Conservation (phyloP, 2,888 invertebrate species). For the Latrodectus hesperus region DNA sequence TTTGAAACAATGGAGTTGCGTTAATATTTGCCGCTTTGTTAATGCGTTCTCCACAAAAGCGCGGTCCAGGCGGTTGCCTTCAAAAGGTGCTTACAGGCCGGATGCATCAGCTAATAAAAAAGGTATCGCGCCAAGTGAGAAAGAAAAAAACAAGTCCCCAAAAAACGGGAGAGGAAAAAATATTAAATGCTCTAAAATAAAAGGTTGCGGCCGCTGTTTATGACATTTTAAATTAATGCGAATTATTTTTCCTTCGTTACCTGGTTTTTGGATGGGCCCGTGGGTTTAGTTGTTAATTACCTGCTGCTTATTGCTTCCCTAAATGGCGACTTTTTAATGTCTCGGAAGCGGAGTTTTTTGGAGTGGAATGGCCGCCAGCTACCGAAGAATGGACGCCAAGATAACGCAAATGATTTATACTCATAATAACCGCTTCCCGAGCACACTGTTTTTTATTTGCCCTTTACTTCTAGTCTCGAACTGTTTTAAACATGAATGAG, state of each 20-base stretch:
- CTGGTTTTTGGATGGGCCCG: conserved; percentile 48
- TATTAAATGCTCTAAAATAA: conserved; percentile 55
- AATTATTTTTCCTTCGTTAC: conserved; percentile 52
- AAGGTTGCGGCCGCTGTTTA: conserved; percentile 23
- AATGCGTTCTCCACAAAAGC: conserved; percentile 26
- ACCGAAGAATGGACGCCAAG: conserved; percentile 28
- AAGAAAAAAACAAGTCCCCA: conserved; percentile 41
- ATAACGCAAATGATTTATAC: conserved; percentile 60
- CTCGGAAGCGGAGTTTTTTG: conserved; percentile 32
- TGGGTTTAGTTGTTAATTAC: conserved; percentile 51
- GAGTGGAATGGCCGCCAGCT: conserved; percentile 15
- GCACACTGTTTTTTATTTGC: background rate
- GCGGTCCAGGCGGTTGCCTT: conserved; percentile 15
- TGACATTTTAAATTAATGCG: conserved; percentile 61
- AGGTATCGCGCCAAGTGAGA: conserved; percentile 26
- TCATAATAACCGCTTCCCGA: conserved; percentile 35
- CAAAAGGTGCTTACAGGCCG: conserved; percentile 62
- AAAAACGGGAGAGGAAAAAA: conserved; percentile 57
- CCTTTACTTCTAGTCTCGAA: no score
- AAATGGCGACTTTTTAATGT: conserved; percentile 47
- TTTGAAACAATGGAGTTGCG: conserved; percentile 34
- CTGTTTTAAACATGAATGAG: no score
- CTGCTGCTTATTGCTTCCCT: conserved; percentile 38
- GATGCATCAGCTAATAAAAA: conserved; percentile 51
- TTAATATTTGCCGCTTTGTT: conserved; percentile 46